Conservation (phyloP, 1,140 invertebrate species). For the Dendroctonus valens region DNA sequence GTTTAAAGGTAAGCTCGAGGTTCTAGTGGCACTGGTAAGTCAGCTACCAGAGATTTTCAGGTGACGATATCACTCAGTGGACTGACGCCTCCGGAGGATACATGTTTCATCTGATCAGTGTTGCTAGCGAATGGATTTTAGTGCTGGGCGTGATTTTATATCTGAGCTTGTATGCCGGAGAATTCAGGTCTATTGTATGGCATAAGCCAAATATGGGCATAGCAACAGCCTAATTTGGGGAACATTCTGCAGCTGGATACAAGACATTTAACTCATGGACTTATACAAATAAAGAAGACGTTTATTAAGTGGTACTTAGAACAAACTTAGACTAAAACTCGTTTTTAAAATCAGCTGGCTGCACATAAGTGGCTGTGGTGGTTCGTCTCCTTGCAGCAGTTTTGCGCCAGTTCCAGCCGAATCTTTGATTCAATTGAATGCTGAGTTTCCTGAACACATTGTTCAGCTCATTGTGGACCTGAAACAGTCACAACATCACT, state of each 20-base stretch:
- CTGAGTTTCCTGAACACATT: conserved; percentile 36
- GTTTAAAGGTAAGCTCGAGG: conserved; percentile 1
- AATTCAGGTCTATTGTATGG: conserved; percentile 21
- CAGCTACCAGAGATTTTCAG: conserved; percentile 23
- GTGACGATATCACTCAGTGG: conserved; percentile 36
- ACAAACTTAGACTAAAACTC: conserved; percentile 3
- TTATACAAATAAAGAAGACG: too few relatives aligned
- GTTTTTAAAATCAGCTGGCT: conserved; percentile 13
- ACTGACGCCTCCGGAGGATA: conserved; percentile 27
- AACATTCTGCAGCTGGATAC: too few relatives aligned
- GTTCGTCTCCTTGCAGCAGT: conserved; percentile 26
- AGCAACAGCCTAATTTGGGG: too few relatives aligned
- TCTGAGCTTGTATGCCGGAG: conserved; percentile 12
- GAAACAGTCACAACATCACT: conserved; percentile 6
- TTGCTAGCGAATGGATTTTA: conserved; percentile 30
- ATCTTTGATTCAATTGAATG: conserved; percentile 34
- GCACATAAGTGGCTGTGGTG: conserved; percentile 36
- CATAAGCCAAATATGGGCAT: conserved; percentile 18
- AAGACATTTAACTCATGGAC: too few relatives aligned
- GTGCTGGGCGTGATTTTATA: conserved; percentile 22
- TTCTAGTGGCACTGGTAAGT: neutral
- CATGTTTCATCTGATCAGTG: conserved; percentile 29
- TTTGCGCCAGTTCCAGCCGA: conserved; percentile 30
- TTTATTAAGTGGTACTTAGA: too few relatives aligned
- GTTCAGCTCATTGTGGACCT: conserved; percentile 38